Base-by-base conservation (phyloP, 2,888 invertebrate species). In the Zygogramma bicolorata region DNA sequence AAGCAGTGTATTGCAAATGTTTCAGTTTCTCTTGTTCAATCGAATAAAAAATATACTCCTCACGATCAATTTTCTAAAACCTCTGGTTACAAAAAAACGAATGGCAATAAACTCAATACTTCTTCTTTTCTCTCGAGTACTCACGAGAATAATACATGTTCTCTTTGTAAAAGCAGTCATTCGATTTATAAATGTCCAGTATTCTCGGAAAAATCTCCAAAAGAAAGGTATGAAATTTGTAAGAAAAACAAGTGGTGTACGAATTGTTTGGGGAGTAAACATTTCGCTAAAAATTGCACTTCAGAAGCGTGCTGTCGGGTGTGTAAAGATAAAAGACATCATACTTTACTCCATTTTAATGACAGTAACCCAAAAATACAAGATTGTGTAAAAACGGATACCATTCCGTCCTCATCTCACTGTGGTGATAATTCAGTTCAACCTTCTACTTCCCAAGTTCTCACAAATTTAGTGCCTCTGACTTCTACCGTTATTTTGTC, bases 201-300 rank as follows among this genome's bases (percentile, higher is more conserved):
- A 29, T 61, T 40, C 27, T 22, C 15, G n/a, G 20, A 22, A 5
- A 61, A 61, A n/a, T 40, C 40, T 22, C 42, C 42, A 25, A 13
- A 40, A 40, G 40, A 61, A 27, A 10, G 49, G 13, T 65, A 49
- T 13, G 31, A 46, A 31, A 8, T 65, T 1, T 15, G 8, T 10
- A 65, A 65, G 20, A 4, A 65, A 65, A 46, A 65, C 22, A 65
- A 49, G 20, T 65, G 65, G 53, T 65, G 29, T 27, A 61, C 40
- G 0, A 38, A 61, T 4, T 61, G 61, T 25, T 20, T 42, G 5
- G 42, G 42, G 2, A 18, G 22, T 25, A 46, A 31, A 27, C 65
- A 65, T 22, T 27, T 20, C 15, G 27, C n/a, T 0, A 31, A 46
- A 65, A 27, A 3, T 29, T 65, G 65, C 27, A 49, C 1, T 27